phyloP scores from a whole-genome alignment of 2,797 vertebrate species.

The Sphaeramia orbicularis region DNA sequence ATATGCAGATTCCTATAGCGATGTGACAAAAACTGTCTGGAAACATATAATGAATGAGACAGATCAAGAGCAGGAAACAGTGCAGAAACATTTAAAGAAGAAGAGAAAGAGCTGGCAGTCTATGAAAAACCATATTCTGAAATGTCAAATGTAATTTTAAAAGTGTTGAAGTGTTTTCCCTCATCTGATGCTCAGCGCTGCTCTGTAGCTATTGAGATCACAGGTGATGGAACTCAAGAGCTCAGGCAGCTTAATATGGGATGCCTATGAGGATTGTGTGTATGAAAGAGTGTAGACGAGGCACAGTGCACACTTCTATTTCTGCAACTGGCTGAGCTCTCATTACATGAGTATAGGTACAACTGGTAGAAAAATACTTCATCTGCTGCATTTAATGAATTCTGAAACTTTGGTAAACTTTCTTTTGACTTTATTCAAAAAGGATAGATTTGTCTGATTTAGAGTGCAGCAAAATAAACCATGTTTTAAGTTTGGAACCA shows the following conservation, averaged over 20 bases:
- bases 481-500: no score
- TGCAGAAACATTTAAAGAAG: background rate
- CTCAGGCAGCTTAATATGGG: background rate
- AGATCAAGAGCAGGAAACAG: background rate
- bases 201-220: background rate
- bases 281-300: background rate
- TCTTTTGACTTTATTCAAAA: no score
- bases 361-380: no score
- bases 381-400: no score
- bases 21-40: background rate
- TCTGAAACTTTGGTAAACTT: no score
- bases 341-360: no score
- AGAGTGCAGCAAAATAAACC: no score
- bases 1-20: background rate
- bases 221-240: background rate
- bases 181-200: conserved; percentile 4
- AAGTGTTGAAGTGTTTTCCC: background rate
- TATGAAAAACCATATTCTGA: conserved; percentile 2
- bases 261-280: background rate
- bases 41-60: conserved; percentile 2
- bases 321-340: conserved; percentile 14
- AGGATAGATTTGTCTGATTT: no score
- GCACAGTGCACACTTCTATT: conserved; percentile 5
- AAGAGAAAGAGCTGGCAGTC: background rate
- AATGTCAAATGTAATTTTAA: conserved; percentile 22